Evolutionary conservation across 2,113 vertebrate genomes (phyloP).

Genomic region (Crypturellus undulatus): DNA sequence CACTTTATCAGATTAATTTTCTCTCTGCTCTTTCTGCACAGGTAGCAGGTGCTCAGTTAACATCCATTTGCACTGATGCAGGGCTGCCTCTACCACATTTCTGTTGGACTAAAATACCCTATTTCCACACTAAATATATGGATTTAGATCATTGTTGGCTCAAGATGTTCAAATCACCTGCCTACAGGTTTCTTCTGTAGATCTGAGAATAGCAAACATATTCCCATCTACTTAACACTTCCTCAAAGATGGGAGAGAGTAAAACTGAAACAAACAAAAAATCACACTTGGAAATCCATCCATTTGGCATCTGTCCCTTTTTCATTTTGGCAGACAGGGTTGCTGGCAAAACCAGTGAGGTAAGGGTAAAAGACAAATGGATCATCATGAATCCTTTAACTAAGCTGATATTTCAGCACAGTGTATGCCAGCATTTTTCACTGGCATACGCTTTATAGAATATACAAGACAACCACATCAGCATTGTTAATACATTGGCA

Average conservation of each 20-base stretch:
- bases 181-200: not conserved
- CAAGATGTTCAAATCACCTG: not conserved
- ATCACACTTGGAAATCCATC: constrained; percentile 47
- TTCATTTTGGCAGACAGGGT: constrained; percentile 55
- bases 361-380: constrained; percentile 75
- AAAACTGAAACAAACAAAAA: constrained; percentile 44
- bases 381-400: constrained; percentile 73
- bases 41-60: not conserved
- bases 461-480: constrained; percentile 45
- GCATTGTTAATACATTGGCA: constrained; percentile 63
- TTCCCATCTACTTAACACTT: not conserved
- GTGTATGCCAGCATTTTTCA: constrained; percentile 55
- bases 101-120: not conserved
- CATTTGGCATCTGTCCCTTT: constrained; percentile 62
- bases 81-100: not conserved
- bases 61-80: not conserved
- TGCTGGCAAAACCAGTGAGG: constrained; percentile 65
- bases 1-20: not conserved
- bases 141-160: not conserved
- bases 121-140: not conserved
- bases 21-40: not conserved
- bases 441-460: constrained; percentile 54
- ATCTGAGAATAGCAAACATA: not conserved
- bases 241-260: not conserved
- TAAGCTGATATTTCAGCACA: constrained; percentile 76